Evolutionary conservation across 2,113 vertebrate species (phyloP), one percentile per base, ranked within the genome.

Genomic region (Haemorhous mexicanus): DNA sequence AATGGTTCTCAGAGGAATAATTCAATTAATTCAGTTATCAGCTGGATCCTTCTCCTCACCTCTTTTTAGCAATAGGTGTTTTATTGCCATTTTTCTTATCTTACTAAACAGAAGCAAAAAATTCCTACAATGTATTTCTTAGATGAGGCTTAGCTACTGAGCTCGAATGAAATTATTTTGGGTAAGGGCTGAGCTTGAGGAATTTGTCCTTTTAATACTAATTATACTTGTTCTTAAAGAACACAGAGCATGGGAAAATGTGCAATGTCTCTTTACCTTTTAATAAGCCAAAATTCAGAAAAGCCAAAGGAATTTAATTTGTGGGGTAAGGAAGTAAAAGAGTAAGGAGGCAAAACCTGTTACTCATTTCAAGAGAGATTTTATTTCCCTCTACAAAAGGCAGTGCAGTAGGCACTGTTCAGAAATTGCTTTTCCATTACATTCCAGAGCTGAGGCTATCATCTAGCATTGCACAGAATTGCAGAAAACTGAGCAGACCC

Each of bases 1-100:
- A 88, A 86, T 24, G 52, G 43, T 64, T 82, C 74, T 84, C 56
- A 89, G 52, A 89, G 39, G 73, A 81, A 50, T 69, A 47, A 86
- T 81, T 86, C 55, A 39, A 84, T 92, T 94, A 90, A 81, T 93
- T 93, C 64, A 74, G 18, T 84, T 84, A 88, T 86, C 87, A 78
- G 27, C 35, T 41, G 6, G 52, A 55, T 93, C 47, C 46, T 85
- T 91, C 47, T 68, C 46, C 61, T 77, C 58, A 56, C 27, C 21
- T 77, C 41, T 43, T 69, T 69, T 44, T 56, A 81, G 33, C 19
- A 41, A 9, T 72, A 19, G 11, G 24, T 81, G 33, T 37, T 93
- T 84, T 64, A 72, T 56, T 77, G 30, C 33, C 26, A 41, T 78
- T 87, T 77, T 84, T 79, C 84, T 91, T 93, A 92, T 89, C 69